These are phyloP conservation scores for Nannoperca australis DNA, from an alignment of 2,797 vertebrate genomes.

Conservation along the genomic window DNA sequence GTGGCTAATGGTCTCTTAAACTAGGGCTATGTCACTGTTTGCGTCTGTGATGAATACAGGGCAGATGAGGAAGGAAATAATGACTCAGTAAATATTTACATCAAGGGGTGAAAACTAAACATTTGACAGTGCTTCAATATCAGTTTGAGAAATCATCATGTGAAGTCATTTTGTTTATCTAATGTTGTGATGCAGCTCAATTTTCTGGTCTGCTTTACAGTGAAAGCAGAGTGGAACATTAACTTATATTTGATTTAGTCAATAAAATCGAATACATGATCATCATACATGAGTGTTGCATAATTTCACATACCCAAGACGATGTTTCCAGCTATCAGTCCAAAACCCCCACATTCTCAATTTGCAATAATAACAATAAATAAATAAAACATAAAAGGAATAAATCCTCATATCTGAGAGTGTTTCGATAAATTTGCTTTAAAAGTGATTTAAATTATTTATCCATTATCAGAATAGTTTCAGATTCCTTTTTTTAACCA, in stretches of 20 bases:
- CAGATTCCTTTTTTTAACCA: neutral
- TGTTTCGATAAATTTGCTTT: neutral
- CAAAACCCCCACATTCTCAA: neutral
- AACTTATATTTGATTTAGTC: neutral
- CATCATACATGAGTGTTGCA: too few species aligned
- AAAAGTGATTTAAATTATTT: neutral
- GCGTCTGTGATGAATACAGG: neutral
- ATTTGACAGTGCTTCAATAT: neutral
- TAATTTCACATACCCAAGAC: too few species aligned
- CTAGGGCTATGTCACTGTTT: neutral
- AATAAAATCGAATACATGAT: too few species aligned
- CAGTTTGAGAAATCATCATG: neutral
- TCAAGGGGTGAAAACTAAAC: too few species aligned
- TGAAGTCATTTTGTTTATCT: neutral
- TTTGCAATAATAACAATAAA: neutral
- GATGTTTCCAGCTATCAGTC: neutral
- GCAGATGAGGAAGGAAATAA: neutral
- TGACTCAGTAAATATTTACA: neutral
- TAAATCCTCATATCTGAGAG: neutral
- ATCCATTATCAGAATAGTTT: neutral
- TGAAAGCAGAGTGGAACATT: neutral
- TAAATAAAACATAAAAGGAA: neutral
- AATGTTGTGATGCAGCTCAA: neutral
- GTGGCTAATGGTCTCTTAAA: constrained; percentile 1
- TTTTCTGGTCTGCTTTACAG: neutral